Evolutionary conservation across 2,888 invertebrate species (phyloP), one percentile per base, ranked within the genome.

Genomic region (Mactromeris polynyma): DNA sequence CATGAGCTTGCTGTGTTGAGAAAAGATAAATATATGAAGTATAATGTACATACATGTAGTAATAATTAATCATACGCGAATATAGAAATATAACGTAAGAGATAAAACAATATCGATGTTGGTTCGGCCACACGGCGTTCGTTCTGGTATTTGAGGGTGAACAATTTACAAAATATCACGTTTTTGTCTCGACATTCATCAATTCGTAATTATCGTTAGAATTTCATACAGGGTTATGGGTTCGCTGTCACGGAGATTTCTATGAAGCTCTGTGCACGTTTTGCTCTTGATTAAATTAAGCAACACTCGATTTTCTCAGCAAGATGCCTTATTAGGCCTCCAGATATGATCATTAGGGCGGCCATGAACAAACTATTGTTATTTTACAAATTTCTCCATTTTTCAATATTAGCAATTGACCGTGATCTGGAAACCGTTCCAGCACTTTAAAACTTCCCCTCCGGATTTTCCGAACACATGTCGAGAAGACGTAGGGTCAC

Each of bases 341-440:
- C 90, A 87, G 92, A 93, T 93, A 93, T 90, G 89, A 90, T 92
- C 93, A 93, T 93, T 93, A 93, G 90, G 87, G 69, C 82, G 82
- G 81, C 83, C 64, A 87, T 85, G 85, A 38, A 86, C 85, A 84
- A 86, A 86, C 84, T 89, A 87, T 91, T 85, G 90, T 91, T 89
- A 91, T 90, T 91, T 91, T 89, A 85, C 85, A 85, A 90, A 90
- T 89, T 82, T 90, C 85, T 73, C 81, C 82, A 42, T 69, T 87
- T 85, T 87, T 73, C 87, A 91, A 91, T 91, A 90, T 88, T 90
- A 85, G 87, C 93, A 92, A 93, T 93, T 93, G 93, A 92, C 90
- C 90, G 86, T 88, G 82, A 85, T 81, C 54, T 83, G 85, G 82
- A 77, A 73, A 87, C 82, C 69, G 86, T 89, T 87, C 91, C 79